phyloP scores from a whole-genome alignment of 2,113 vertebrate species.

The Oryzias javanicus region DNA sequence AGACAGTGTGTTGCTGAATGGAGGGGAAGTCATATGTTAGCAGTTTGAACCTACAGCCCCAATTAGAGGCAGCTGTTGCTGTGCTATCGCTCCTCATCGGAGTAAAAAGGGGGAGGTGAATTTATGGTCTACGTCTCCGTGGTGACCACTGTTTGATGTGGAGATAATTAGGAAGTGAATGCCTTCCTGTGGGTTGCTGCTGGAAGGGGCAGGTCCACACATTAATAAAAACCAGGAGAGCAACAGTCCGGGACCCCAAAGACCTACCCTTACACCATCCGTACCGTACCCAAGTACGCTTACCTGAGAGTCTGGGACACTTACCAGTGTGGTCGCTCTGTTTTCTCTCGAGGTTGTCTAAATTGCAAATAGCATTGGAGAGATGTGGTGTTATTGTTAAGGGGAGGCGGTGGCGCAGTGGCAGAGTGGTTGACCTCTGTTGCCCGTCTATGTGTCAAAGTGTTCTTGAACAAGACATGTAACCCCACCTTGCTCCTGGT shows the following conservation, averaged over 20 bases:
- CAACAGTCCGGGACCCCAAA: slow-evolving; percentile 45
- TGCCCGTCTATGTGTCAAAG: too few relatives aligned
- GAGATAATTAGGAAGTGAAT: slow-evolving; percentile 89
- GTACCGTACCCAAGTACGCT: too few relatives aligned
- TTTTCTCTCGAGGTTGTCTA: too few relatives aligned
- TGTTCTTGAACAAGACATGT: too few relatives aligned
- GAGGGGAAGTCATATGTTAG: slow-evolving; percentile 75
- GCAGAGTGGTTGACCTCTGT: too few relatives aligned
- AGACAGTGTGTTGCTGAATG: slow-evolving; percentile 47
- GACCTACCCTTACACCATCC: too few relatives aligned
- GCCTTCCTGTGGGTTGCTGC: slow-evolving; percentile 84
- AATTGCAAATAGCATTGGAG: too few relatives aligned
- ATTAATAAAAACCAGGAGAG: slow-evolving; percentile 58
- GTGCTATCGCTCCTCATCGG: slow-evolving; percentile 61
- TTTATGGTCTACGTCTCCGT: slow-evolving; percentile 85
- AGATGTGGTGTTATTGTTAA: too few relatives aligned
- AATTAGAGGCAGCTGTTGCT: slow-evolving; percentile 90
- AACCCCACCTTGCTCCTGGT: too few relatives aligned
- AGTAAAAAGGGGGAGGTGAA: slow-evolving; percentile 71
- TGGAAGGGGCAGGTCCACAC: slow-evolving; percentile 56
- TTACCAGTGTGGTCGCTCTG: too few relatives aligned
- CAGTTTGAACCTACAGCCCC: slow-evolving; percentile 83
- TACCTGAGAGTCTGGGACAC: too few relatives aligned
- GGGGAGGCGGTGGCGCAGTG: too few relatives aligned
- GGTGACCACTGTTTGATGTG: slow-evolving; percentile 85